Evolutionary conservation across 2,888 invertebrate species (phyloP).

Genomic region (Stenichneumon culpator): DNA sequence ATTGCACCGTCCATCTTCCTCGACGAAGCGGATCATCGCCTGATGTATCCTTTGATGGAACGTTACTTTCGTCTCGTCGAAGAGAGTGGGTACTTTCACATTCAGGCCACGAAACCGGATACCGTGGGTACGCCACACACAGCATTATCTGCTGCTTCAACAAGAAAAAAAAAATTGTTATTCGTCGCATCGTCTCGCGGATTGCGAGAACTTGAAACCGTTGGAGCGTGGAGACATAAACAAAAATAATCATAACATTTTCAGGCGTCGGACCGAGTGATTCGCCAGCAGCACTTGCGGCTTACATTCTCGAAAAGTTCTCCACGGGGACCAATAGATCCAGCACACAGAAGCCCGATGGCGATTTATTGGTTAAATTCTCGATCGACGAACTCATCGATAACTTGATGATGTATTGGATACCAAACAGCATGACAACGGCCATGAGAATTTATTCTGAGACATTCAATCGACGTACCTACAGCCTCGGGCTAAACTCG

Average conservation of each 20-base stretch:
- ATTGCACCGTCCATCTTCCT: slow-evolving; percentile 78
- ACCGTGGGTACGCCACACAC: slow-evolving; percentile 87
- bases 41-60: slow-evolving; percentile 77
- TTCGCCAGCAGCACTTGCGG: slow-evolving; percentile 94
- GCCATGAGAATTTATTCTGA: slow-evolving; percentile 89
- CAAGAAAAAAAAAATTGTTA: neutral
- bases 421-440: slow-evolving; percentile 85
- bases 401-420: slow-evolving; percentile 88
- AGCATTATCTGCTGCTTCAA: neutral
- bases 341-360: slow-evolving; percentile 87
- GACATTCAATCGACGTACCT: slow-evolving; percentile 83
- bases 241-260: slow-evolving; percentile 67
- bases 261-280: slow-evolving; percentile 90
- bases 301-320: slow-evolving; percentile 96
- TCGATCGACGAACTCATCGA: slow-evolving; percentile 85
- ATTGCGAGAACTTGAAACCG: neutral
- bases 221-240: neutral
- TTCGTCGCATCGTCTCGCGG: slow-evolving; percentile 86
- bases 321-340: slow-evolving; percentile 88
- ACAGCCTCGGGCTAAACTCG: slow-evolving; percentile 81
- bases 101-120: slow-evolving; percentile 92
- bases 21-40: slow-evolving; percentile 73
- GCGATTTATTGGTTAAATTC: slow-evolving; percentile 88
- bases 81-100: slow-evolving; percentile 83
- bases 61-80: slow-evolving; percentile 70